These are phyloP conservation scores for Squalus acanthias DNA, from an alignment of 2,797 vertebrate species.

Conservation along the genomic window DNA sequence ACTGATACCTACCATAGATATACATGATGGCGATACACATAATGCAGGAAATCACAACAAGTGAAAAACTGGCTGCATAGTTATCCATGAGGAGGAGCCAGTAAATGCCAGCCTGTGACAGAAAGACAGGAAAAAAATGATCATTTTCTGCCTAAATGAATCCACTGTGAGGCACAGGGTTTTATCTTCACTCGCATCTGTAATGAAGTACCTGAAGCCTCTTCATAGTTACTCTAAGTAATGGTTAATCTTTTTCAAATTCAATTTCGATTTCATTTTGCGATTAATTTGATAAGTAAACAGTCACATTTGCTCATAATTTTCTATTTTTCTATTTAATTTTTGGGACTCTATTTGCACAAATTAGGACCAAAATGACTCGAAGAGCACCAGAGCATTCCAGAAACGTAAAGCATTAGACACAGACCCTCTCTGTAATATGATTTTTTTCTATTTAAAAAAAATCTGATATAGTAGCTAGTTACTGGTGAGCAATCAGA, in stretches of 20 bases:
- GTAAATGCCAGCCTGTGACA: slow-evolving; percentile 86
- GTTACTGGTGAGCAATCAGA: background rate
- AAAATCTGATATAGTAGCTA: background rate
- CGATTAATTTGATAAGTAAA: background rate
- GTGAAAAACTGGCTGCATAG: slow-evolving; percentile 93
- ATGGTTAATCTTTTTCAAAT: background rate
- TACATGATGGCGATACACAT: slow-evolving; percentile 98
- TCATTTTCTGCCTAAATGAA: background rate
- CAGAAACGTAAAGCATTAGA: background rate
- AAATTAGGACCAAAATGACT: background rate
- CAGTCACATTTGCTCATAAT: background rate
- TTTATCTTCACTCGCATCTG: background rate
- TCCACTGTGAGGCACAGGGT: too few species aligned
- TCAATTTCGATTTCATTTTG: background rate
- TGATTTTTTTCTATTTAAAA: background rate
- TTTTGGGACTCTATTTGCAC: background rate
- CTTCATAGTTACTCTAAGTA: background rate
- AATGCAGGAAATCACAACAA: slow-evolving; percentile 96
- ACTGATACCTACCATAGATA: slow-evolving; percentile 77
- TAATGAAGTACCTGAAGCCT: background rate
- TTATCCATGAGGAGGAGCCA: slow-evolving; percentile 98
- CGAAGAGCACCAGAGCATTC: background rate
- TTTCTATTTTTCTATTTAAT: background rate
- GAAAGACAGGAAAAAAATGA: background rate
- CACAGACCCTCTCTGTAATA: background rate